Percentiles rank a stretch among this genome's conserved stretches.
Conservation (phyloP, 2,113 vertebrate species). For the Rissa tridactyla region DNA sequence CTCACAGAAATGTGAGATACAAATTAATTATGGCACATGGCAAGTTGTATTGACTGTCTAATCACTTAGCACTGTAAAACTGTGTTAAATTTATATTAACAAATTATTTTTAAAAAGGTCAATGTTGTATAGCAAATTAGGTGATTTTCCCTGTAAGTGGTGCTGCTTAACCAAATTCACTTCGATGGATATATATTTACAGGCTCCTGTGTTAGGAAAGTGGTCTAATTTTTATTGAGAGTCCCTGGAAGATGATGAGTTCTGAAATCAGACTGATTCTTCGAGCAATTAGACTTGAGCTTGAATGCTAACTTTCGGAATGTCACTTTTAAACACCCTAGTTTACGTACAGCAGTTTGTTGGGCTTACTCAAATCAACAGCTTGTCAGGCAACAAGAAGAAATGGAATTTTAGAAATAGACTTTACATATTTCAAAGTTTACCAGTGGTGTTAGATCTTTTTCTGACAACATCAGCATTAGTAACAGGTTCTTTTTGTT, state of each 20-base stretch:
- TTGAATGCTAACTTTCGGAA: background rate
- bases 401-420: background rate
- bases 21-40: background rate
- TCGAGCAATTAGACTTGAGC: background rate
- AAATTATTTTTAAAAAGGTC: slow-evolving; percentile 17
- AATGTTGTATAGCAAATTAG: background rate
- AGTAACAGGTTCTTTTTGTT: background rate
- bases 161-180: background rate
- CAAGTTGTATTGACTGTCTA: background rate
- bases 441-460: background rate
- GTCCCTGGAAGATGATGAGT: background rate
- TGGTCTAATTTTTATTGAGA: background rate
- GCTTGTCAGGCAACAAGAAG: background rate
- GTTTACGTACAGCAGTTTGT: background rate
- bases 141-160: background rate
- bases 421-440: background rate
- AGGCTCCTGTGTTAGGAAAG: background rate
- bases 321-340: background rate
- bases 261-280: background rate
- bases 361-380: background rate
- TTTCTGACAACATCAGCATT: background rate
- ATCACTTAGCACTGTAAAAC: background rate
- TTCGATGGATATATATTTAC: background rate
- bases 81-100: background rate
- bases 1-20: background rate